A percentile compares a stretch with the other conserved stretches of the same genome.
Conservation (phyloP, 2,113 vertebrate genomes). For the Psilopogon haemacephalus region DNA sequence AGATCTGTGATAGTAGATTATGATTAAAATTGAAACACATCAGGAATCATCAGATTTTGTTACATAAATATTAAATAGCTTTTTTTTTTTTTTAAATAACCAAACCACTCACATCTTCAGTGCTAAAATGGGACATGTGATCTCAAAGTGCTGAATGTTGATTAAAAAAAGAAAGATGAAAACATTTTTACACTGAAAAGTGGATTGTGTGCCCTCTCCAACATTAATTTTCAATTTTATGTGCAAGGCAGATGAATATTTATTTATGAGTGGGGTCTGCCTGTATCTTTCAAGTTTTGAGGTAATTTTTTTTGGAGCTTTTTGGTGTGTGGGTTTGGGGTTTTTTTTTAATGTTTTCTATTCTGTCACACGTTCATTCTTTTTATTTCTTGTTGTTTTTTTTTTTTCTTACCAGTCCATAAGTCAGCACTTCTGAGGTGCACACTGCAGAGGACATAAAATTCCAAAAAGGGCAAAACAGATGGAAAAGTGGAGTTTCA, state of each 20-base stretch:
- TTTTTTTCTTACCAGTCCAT: background rate
- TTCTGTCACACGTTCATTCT: slow-evolving; percentile 40
- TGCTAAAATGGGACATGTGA: slow-evolving; percentile 38
- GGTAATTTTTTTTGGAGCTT: slow-evolving; percentile 62
- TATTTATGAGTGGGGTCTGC: slow-evolving; percentile 51
- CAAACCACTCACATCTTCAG: slow-evolving; percentile 3
- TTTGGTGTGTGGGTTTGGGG: too few relatives aligned
- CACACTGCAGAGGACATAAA: slow-evolving; percentile 52
- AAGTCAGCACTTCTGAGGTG: slow-evolving; percentile 59
- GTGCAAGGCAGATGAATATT: slow-evolving; percentile 59
- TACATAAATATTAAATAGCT: slow-evolving; percentile 61
- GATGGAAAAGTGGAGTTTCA: slow-evolving; percentile 64
- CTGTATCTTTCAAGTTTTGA: slow-evolving; percentile 55
- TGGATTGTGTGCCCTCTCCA: background rate
- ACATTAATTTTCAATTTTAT: slow-evolving; percentile 68
- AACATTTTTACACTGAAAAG: slow-evolving; percentile 32
- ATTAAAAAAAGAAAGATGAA: slow-evolving; percentile 34
- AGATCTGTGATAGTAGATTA: background rate
- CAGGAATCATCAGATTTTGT: slow-evolving; percentile 47
- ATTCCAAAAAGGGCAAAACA: slow-evolving; percentile 70
- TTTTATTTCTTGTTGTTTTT: slow-evolving; percentile 2
- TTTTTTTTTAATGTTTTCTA: slow-evolving; percentile 27
- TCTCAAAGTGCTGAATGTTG: slow-evolving; percentile 18
- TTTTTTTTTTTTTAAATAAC: slow-evolving; percentile 8
- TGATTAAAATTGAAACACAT: slow-evolving; percentile 49